phyloP scores from a whole-genome alignment of 2,888 invertebrate genomes.

The Polymixis flavicincta region DNA sequence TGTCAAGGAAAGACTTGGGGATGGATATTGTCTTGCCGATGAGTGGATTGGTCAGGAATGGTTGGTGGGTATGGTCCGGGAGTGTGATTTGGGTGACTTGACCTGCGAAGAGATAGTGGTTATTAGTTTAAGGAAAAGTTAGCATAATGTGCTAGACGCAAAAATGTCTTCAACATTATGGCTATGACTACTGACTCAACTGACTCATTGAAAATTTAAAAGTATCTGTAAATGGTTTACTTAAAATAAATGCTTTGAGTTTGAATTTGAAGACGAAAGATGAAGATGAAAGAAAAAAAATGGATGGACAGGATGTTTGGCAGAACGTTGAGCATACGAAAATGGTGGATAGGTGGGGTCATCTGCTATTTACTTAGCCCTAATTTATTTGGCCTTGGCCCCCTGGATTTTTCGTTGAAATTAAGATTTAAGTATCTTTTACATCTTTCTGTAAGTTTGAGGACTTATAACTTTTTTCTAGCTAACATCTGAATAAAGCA shows the following conservation, averaged over 20 bases:
- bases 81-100: slow-evolving; percentile 43
- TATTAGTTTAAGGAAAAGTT: not conserved
- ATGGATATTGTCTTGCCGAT: slow-evolving; percentile 43
- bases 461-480: no score
- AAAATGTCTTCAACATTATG: not conserved
- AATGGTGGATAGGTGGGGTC: no score
- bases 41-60: slow-evolving; percentile 41
- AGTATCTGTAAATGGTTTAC: not conserved
- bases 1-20: slow-evolving; percentile 51
- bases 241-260: not conserved
- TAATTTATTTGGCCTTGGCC: no score
- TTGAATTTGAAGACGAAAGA: not conserved
- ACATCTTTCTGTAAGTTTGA: no score
- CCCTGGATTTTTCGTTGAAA: no score
- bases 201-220: not conserved
- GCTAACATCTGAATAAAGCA: no score
- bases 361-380: no score
- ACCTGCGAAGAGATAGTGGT: slow-evolving; percentile 28
- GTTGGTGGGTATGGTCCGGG: slow-evolving; percentile 19
- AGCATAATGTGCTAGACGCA: accelerated
- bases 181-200: no score
- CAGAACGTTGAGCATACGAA: no score
- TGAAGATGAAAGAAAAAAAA: not conserved
- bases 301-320: no score
- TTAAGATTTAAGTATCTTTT: no score